Evolutionary conservation across 2,113 vertebrate genomes (phyloP).

Genomic region (Cololabis saira): DNA sequence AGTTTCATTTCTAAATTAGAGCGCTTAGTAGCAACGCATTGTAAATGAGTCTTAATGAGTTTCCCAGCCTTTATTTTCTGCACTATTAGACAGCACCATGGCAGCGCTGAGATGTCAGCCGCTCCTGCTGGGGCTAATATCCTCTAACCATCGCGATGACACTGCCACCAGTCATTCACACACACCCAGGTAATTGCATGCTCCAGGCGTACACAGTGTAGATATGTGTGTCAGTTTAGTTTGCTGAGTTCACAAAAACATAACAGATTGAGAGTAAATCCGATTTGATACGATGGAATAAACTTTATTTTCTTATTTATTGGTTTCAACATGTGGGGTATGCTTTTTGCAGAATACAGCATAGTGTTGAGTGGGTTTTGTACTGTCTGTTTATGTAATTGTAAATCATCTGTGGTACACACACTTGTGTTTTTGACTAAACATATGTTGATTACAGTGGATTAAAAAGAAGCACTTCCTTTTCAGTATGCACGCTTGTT

Average conservation of each 20-base stretch:
- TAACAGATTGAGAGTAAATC: slow-evolving; percentile 16
- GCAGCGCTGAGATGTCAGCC: slow-evolving; percentile 60
- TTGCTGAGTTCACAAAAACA: slow-evolving; percentile 32
- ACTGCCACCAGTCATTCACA: slow-evolving; percentile 65
- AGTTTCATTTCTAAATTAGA: slow-evolving; percentile 66
- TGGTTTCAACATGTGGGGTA: neutral
- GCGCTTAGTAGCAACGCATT: slow-evolving; percentile 56
- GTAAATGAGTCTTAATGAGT: slow-evolving; percentile 76
- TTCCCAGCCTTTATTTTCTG: slow-evolving; percentile 78
- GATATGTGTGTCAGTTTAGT: slow-evolving; percentile 14
- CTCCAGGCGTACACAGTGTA: slow-evolving; percentile 49
- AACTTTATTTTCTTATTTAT: neutral
- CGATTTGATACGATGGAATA: slow-evolving; percentile 6
- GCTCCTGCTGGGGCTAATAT: slow-evolving; percentile 73
- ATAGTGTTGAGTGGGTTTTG: neutral
- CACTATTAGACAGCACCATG: slow-evolving; percentile 77
- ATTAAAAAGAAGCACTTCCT: slow-evolving; percentile 7
- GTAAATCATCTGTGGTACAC: slow-evolving; percentile 2
- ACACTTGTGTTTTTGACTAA: slow-evolving; percentile 3
- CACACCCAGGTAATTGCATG: slow-evolving; percentile 74
- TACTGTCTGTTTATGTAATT: neutral
- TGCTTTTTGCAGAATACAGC: no score
- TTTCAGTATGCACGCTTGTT: neutral
- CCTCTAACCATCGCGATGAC: slow-evolving; percentile 66
- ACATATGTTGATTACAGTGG: slow-evolving; percentile 12